Conservation (phyloP, 2,113 vertebrate species). For the Climacteris rufus region DNA sequence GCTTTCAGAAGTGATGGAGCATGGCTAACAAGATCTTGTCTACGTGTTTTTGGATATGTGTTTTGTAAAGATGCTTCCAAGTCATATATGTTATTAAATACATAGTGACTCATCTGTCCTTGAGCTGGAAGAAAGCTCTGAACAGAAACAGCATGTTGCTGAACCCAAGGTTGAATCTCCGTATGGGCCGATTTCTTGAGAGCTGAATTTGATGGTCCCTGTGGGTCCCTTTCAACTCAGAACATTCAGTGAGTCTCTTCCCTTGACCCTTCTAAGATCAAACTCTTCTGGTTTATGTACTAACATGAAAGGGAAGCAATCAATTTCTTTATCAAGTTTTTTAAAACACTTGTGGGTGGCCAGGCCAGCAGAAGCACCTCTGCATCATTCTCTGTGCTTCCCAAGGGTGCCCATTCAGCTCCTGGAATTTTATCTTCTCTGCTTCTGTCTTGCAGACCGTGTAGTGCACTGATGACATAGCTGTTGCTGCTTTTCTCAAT, state of each 20-base stretch:
- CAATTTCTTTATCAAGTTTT: not conserved
- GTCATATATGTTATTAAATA: not conserved
- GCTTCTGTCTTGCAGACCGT: fast-evolving
- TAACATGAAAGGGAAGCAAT: not conserved
- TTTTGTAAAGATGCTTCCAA: not conserved
- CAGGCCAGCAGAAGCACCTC: not conserved
- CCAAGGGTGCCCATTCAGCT: not conserved
- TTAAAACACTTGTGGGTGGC: fast-evolving
- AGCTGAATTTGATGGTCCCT: not conserved
- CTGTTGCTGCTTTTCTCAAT: not conserved
- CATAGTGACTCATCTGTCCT: not conserved
- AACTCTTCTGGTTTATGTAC: not conserved
- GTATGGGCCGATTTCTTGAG: not conserved
- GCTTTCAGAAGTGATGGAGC: not conserved
- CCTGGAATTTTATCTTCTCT: not conserved
- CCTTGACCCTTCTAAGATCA: not conserved
- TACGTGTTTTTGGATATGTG: fast-evolving
- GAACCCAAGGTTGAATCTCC: not conserved
- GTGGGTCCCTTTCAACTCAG: not conserved
- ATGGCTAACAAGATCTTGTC: fast-evolving
- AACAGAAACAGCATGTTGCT: not conserved
- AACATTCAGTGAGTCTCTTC: not conserved
- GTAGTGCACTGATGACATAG: fast-evolving
- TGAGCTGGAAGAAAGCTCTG: not conserved
- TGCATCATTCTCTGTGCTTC: not conserved